Evolutionary conservation across 1,140 invertebrate genomes (phyloP).

Genomic region (Brachystomella parvula): DNA sequence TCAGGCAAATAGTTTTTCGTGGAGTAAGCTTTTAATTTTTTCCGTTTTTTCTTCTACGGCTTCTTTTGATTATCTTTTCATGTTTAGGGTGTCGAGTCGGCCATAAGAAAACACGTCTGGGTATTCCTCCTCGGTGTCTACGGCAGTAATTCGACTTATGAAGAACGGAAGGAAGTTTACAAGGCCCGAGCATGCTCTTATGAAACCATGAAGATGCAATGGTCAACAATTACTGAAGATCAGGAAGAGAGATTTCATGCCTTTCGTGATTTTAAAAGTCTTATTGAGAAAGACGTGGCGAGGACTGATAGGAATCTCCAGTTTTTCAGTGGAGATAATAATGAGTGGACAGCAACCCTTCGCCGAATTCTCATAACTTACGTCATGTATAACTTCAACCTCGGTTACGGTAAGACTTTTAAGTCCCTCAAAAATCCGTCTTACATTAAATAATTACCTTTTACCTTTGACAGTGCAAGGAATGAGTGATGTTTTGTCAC

Average conservation of each 20-base stretch:
- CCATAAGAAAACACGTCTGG: conserved; percentile 80
- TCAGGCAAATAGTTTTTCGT: conserved; percentile 77
- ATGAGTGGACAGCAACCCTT: conserved; percentile 73
- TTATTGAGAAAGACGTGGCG: conserved; percentile 90
- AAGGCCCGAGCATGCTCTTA: conserved; percentile 77
- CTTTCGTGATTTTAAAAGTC: conserved; percentile 73
- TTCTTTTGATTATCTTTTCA: conserved; percentile 14
- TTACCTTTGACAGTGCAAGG: too few species aligned
- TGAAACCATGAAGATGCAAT: conserved; percentile 92
- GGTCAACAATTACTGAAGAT: conserved; percentile 75
- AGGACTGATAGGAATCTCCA: conserved; percentile 86
- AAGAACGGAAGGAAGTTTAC: conserved; percentile 58
- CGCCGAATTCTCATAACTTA: conserved; percentile 92
- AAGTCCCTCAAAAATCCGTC: too few species aligned
- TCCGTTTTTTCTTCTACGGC: conserved; percentile 22
- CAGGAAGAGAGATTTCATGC: conserved; percentile 85
- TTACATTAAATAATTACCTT: too few species aligned
- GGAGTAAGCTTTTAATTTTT: conserved; percentile 57
- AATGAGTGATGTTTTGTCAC: conserved; percentile 95
- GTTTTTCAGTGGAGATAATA: conserved; percentile 85
- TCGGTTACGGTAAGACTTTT: too few species aligned
- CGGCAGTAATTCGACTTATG: conserved; percentile 68
- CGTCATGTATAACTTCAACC: conserved; percentile 99
- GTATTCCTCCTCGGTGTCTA: conserved; percentile 86
- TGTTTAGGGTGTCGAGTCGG: conserved; percentile 56